Base-by-base conservation (phyloP, 1,140 invertebrate species). In the Drosophila busckii region DNA sequence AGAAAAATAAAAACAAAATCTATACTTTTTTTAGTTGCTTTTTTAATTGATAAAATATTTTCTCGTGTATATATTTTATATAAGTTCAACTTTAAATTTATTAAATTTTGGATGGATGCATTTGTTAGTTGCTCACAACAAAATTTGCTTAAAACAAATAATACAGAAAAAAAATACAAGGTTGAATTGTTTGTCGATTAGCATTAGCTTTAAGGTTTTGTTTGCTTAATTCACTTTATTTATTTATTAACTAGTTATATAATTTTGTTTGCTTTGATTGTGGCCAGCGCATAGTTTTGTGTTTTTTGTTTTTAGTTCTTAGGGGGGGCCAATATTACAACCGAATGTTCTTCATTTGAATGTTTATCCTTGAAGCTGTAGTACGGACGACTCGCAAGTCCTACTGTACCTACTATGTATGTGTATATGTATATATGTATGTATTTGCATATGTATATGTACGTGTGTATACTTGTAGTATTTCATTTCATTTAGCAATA, bases 21-120 rank as follows among this genome's bases (percentile, higher is more conserved):
- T 40, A 19, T 35, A 35, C n/a, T 2, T 17, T 44, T 45, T 12
- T 20, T 10, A 16, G 28, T 58, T 31, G 7, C 19, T 58, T 5
- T 20, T 44, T 49, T 48, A 37, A 25, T 31, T 42, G 29, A 38
- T 32, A 19, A 8, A 32, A 8, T 23, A 26, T 40, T 7, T 28
- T 10, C 40, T 52, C 16, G 28, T 22, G n/a, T 53, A 46, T 58
- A 29, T 50, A 37, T 41, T 20, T 53, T 12, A 42, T 50, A 40
- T 32, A 59, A 41, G 37, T 58, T 55, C 37, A 48, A 50, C 55
- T 46, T 61, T 61, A 61, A 61, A 41, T 61, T 55, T 41, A 61
- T 61, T n/a, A 42, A 55, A 61, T 61, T 55, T 61, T 61, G 58
- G 58, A 61, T 61, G 58, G 58, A 61, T 55, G 58, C 58, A 55